Conservation (phyloP, 2,113 vertebrate genomes). For the Serranochromis macrocephalus region DNA sequence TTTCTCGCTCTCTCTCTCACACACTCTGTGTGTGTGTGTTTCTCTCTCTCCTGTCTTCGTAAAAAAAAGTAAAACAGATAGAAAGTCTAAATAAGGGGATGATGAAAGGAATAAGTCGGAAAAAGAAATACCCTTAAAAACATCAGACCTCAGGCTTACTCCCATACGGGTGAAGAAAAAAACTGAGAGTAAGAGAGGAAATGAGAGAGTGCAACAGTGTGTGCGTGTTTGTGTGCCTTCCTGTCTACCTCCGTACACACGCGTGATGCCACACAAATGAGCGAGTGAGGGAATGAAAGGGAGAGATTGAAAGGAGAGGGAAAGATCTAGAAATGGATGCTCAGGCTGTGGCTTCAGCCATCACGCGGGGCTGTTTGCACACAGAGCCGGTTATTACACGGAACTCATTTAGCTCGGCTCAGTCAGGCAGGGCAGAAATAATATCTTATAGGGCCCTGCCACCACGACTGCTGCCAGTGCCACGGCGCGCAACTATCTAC, state of each 20-base stretch:
- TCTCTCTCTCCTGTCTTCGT: slow-evolving; percentile 34
- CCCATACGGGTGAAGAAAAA: slow-evolving; percentile 30
- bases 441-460: slow-evolving; percentile 55
- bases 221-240: neutral
- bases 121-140: slow-evolving; percentile 61
- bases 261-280: slow-evolving; percentile 36
- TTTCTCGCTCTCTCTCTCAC: slow-evolving; percentile 15
- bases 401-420: slow-evolving; percentile 69
- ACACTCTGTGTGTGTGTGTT: neutral
- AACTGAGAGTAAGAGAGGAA: neutral
- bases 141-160: slow-evolving; percentile 50
- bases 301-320: slow-evolving; percentile 34
- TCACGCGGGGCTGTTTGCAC: slow-evolving; percentile 56
- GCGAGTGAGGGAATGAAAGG: slow-evolving; percentile 50
- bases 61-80: slow-evolving; percentile 48
- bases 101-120: slow-evolving; percentile 58
- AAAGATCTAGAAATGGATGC: slow-evolving; percentile 58
- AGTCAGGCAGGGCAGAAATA: slow-evolving; percentile 69
- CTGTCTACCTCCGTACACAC: neutral
- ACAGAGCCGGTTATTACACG: slow-evolving; percentile 63
- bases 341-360: slow-evolving; percentile 36
- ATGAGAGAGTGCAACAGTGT: slow-evolving; percentile 27
- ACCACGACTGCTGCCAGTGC: slow-evolving; percentile 34
- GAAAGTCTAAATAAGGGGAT: slow-evolving; percentile 55
- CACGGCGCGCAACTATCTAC: slow-evolving; percentile 31